Conservation (phyloP, 1,140 invertebrate genomes). For the Pseudomyrmex dendroicus region DNA sequence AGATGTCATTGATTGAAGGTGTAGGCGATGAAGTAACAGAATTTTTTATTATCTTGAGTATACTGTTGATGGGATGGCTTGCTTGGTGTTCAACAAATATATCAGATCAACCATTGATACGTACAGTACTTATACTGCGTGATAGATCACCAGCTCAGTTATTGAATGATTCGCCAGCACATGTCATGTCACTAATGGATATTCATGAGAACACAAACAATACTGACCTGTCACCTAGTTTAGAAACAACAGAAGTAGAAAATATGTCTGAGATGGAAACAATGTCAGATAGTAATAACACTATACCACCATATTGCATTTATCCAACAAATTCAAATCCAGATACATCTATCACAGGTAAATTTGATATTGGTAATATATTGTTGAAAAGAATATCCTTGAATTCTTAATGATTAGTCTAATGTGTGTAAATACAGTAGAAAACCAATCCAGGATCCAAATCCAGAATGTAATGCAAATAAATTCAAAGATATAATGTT, state of each 20-base stretch:
- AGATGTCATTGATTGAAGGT: constrained; percentile 91
- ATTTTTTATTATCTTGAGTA: constrained; percentile 88
- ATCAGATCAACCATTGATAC: constrained; percentile 84
- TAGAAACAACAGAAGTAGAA: constrained; percentile 75
- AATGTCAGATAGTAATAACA: constrained; percentile 65
- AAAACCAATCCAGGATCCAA: too few relatives aligned
- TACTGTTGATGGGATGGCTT: constrained; percentile 87
- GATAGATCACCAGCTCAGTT: constrained; percentile 72
- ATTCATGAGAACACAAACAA: constrained; percentile 68
- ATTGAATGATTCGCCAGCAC: constrained; percentile 46
- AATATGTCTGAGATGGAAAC: constrained; percentile 46
- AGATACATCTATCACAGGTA: constrained; percentile 65
- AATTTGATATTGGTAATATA: not conserved
- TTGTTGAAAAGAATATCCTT: too few relatives aligned
- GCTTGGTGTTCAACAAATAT: constrained; percentile 90
- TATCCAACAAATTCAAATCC: constrained; percentile 48
- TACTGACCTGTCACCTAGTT: constrained; percentile 48
- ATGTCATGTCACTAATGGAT: constrained; percentile 76
- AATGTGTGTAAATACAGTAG: too few relatives aligned
- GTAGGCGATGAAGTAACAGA: constrained; percentile 93
- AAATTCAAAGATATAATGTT: too few relatives aligned
- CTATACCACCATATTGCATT: constrained; percentile 68
- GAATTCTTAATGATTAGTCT: too few relatives aligned
- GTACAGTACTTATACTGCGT: constrained; percentile 85
- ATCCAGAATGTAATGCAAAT: too few relatives aligned